These are phyloP conservation scores for Grallaria varia DNA, from an alignment of 2,113 vertebrate species.

Conservation along the genomic window DNA sequence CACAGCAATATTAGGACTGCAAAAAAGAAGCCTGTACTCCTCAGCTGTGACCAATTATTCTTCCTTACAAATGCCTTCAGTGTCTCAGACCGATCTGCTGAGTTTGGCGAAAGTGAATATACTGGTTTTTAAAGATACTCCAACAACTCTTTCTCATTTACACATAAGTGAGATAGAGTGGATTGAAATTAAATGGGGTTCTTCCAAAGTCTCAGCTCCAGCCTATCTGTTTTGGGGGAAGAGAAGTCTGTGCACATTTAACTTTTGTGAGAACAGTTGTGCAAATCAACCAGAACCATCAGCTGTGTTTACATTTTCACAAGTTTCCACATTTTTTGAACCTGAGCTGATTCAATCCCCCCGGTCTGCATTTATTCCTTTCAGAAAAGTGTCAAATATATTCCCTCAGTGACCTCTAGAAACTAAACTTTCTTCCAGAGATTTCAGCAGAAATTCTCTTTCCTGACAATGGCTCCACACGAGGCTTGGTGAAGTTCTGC, in stretches of 20 bases:
- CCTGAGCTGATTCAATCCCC: not conserved
- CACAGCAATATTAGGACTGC: not conserved
- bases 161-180: not conserved
- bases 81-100: not conserved
- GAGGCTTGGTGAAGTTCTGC: not conserved
- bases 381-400: not conserved
- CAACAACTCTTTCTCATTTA: not conserved
- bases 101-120: not conserved
- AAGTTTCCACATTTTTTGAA: not conserved
- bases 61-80: not conserved
- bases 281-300: not conserved
- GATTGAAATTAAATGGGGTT: not conserved
- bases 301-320: not conserved
- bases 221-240: not conserved
- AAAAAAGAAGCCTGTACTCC: not conserved
- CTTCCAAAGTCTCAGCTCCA: not conserved
- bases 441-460: not conserved
- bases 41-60: not conserved
- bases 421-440: not conserved
- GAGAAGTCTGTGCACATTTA: not conserved
- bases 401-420: not conserved
- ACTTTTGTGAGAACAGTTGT: not conserved
- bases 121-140: not conserved
- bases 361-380: not conserved
- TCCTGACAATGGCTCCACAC: not conserved